Conservation (phyloP, 2,888 invertebrate genomes). For the Xylocampa areola region DNA sequence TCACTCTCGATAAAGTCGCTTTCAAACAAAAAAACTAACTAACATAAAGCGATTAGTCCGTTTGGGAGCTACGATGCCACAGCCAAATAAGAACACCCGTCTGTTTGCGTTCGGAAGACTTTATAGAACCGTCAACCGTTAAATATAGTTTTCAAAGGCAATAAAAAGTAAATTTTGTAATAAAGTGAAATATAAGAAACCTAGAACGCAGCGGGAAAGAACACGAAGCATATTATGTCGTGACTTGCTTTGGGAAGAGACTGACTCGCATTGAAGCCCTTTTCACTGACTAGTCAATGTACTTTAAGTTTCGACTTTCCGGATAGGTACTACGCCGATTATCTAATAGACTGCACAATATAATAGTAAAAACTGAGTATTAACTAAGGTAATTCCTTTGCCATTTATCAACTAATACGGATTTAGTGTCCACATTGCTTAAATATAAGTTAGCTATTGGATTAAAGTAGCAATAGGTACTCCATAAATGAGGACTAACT, state of each 20-base stretch:
- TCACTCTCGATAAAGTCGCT: too few relatives aligned
- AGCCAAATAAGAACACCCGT: too few relatives aligned
- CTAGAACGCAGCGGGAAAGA: conserved; percentile 68
- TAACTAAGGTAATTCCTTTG: background rate
- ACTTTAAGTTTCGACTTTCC: conserved; percentile 22
- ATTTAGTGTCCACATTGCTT: conserved; percentile 10
- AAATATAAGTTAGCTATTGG: conserved; percentile 15
- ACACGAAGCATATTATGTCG: conserved; percentile 71
- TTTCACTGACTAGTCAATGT: conserved; percentile 48
- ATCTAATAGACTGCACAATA: background rate
- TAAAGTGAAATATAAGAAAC: conserved; percentile 51
- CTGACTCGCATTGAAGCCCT: conserved; percentile 57
- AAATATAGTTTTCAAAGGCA: conserved; percentile 14
- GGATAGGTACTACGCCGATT: conserved; percentile 8
- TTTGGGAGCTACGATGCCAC: too few relatives aligned
- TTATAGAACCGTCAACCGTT: conserved; percentile 7
- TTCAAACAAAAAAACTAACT: too few relatives aligned
- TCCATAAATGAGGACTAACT: conserved; percentile 77
- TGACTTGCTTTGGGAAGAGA: conserved; percentile 64
- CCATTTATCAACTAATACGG: background rate
- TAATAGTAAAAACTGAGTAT: background rate
- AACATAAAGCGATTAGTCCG: too few relatives aligned
- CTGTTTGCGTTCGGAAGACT: conserved; percentile 1
- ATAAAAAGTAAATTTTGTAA: conserved; percentile 44
- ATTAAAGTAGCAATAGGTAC: conserved; percentile 42